Conservation (phyloP, 2,797 vertebrate species). For the Passerculus sandwichensis region DNA sequence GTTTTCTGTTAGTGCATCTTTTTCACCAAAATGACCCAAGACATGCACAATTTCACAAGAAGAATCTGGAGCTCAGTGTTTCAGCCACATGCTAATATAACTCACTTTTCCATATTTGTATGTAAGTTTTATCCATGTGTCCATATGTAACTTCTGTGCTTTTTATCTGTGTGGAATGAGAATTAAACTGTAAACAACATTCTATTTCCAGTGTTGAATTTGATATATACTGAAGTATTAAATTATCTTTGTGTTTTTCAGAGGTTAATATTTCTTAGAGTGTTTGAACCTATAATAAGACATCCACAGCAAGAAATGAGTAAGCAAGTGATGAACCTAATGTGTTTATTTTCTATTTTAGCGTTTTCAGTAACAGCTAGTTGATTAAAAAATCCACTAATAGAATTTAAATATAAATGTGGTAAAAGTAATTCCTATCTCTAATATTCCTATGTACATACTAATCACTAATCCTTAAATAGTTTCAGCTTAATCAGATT, state of each 20-base stretch:
- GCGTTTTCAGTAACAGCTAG: background rate
- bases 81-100: background rate
- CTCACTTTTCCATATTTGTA: background rate
- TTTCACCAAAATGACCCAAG: accelerated
- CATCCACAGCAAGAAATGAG: background rate
- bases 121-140: background rate
- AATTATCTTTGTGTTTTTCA: background rate
- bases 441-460: background rate
- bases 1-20: background rate
- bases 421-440: background rate
- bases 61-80: background rate
- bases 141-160: background rate
- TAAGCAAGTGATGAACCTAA: background rate
- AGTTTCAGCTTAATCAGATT: slow-evolving; percentile 6
- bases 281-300: background rate
- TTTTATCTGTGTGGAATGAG: background rate
- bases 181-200: background rate
- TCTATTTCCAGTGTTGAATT: background rate
- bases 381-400: background rate
- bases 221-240: background rate
- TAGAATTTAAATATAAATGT: background rate
- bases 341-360: background rate
- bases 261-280: background rate
- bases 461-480: background rate
- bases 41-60: background rate